A percentile compares a stretch with the other conserved stretches of the same genome.
These are phyloP conservation scores for Tuta absoluta DNA, from an alignment of 2,888 invertebrate genomes.

Conservation along the genomic window DNA sequence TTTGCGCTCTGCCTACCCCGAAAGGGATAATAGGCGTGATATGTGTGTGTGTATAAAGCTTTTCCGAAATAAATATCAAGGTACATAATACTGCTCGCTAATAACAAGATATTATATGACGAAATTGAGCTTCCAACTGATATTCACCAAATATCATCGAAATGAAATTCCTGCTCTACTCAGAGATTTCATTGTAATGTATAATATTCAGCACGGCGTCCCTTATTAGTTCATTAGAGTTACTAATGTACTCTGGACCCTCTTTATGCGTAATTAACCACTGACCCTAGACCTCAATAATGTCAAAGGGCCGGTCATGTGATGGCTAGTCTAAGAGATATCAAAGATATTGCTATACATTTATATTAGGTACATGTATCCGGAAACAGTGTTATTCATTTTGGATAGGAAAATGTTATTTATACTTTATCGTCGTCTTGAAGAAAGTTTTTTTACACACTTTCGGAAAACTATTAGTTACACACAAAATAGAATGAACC, in stretches of 20 bases:
- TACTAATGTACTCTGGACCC: conserved; percentile 10
- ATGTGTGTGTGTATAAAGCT: too few species aligned
- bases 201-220: background rate
- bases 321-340: conserved; percentile 6
- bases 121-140: background rate
- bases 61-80: background rate
- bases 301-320: background rate
- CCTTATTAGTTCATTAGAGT: conserved; percentile 6
- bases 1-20: too few species aligned
- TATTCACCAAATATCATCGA: background rate
- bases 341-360: background rate
- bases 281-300: conserved; percentile 8
- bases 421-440: background rate
- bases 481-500: too few species aligned
- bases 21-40: too few species aligned
- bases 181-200: background rate
- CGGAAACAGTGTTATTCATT: background rate
- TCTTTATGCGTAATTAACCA: conserved; percentile 4
- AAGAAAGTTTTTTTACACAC: too few species aligned
- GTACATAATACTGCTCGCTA: too few species aligned
- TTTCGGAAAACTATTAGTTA: too few species aligned
- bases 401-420: background rate
- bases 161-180: background rate
- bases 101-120: too few species aligned
- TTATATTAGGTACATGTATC: background rate